phyloP scores from a whole-genome alignment of 2,888 invertebrate genomes.

The Alentia gelatinosa region DNA sequence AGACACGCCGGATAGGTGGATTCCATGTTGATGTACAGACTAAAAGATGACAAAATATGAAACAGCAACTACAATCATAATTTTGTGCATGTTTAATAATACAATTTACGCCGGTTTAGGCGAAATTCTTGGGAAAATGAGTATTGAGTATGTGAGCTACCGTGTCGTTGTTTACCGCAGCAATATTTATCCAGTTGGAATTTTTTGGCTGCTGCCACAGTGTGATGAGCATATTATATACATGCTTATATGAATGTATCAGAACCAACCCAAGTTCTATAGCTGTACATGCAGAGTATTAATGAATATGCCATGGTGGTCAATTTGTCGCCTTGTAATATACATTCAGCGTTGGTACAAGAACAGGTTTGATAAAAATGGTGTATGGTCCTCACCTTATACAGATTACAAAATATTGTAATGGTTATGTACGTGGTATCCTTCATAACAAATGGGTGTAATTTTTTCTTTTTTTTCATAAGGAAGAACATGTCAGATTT shows the following conservation, averaged over 20 bases:
- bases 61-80: neutral
- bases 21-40: neutral
- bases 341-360: neutral
- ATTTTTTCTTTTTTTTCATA: too few relatives aligned
- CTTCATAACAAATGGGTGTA: neutral
- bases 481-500: neutral
- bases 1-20: neutral
- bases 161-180: neutral
- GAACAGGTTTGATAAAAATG: neutral
- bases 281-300: neutral
- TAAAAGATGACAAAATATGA: neutral
- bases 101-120: neutral
- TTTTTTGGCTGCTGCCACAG: neutral
- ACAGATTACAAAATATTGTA: neutral
- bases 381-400: neutral
- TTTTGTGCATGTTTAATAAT: neutral
- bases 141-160: conserved; percentile 9
- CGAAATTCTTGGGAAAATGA: neutral
- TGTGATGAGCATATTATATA: neutral
- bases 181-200: neutral
- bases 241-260: neutral
- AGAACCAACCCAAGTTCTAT: neutral
- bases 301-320: neutral
- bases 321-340: neutral
- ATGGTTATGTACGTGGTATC: neutral